Evolutionary conservation across 1,140 invertebrate genomes (phyloP).

Genomic region (Drosophila elegans): DNA sequence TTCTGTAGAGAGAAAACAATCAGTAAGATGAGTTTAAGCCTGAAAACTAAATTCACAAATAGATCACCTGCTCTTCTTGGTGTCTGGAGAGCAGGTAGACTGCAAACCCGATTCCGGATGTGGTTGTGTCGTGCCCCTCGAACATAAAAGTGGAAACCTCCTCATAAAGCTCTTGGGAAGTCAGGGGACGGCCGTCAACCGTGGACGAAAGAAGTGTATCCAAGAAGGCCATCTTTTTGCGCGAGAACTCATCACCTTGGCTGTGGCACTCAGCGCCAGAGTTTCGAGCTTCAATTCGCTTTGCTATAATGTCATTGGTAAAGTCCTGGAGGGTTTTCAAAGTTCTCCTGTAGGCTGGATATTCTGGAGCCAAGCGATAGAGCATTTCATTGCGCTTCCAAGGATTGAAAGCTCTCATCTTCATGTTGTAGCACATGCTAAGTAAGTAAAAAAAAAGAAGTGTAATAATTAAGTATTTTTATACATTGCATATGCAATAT

Average conservation of each 20-base stretch:
- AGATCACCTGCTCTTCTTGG: slow-evolving; percentile 74
- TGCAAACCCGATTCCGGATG: slow-evolving; percentile 80
- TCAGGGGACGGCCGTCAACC: slow-evolving; percentile 86
- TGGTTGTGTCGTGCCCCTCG: slow-evolving; percentile 86
- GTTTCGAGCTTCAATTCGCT: slow-evolving; percentile 51
- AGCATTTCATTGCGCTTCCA: slow-evolving; percentile 53
- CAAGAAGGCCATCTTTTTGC: slow-evolving; percentile 75
- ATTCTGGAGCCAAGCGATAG: slow-evolving; percentile 50
- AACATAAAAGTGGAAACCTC: slow-evolving; percentile 92
- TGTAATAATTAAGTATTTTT: no score
- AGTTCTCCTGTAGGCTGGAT: slow-evolving; percentile 31
- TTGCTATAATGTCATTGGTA: slow-evolving; percentile 73
- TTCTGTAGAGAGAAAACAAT: slow-evolving; percentile 63
- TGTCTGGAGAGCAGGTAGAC: slow-evolving; percentile 75
- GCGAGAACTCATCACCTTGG: slow-evolving; percentile 44
- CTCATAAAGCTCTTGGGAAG: slow-evolving; percentile 88
- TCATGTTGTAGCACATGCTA: slow-evolving; percentile 67
- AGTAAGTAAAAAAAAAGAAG: background rate
- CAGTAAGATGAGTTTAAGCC: background rate
- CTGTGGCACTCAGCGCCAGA: background rate
- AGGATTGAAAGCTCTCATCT: slow-evolving; percentile 67
- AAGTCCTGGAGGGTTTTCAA: slow-evolving; percentile 67
- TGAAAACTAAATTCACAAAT: background rate
- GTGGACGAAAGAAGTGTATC: slow-evolving; percentile 77
- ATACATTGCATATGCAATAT: no score